Evolutionary conservation across 2,888 invertebrate species (phyloP).

Genomic region (Priapulus caudatus): DNA sequence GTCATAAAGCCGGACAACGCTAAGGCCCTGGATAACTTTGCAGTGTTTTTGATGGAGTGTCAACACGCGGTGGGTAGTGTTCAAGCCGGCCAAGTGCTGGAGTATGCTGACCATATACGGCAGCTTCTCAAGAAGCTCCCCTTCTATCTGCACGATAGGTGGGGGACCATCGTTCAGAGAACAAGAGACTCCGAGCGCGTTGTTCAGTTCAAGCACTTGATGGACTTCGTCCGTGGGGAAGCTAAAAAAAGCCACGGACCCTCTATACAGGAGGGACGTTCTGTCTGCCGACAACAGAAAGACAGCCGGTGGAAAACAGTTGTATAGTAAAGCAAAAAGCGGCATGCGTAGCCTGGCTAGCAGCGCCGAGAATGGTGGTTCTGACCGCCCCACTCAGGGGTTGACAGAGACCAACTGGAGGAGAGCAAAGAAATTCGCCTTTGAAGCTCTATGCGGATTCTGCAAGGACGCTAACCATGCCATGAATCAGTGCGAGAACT

Average conservation of each 20-base stretch:
- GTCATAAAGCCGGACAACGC: no score
- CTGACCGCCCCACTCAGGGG: no score
- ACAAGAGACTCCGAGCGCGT: neutral
- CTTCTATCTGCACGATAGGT: slow-evolving; percentile 14
- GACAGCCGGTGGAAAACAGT: no score
- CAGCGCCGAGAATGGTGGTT: no score
- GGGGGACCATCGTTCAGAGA: slow-evolving; percentile 7
- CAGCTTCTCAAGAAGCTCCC: slow-evolving; percentile 14
- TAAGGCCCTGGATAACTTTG: slow-evolving; percentile 13
- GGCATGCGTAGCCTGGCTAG: no score
- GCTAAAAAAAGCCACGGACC: slow-evolving; percentile 8
- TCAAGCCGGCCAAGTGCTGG: slow-evolving; percentile 9
- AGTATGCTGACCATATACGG: slow-evolving; percentile 13
- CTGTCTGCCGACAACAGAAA: neutral
- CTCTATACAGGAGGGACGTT: slow-evolving; percentile 7
- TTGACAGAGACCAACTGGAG: no score
- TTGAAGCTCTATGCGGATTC: no score
- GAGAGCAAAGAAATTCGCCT: no score
- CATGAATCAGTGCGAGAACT: no score
- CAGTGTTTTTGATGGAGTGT: slow-evolving; percentile 16
- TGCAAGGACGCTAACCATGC: no score
- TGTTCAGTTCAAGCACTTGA: slow-evolving; percentile 4
- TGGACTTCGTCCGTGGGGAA: neutral
- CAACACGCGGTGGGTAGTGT: slow-evolving; percentile 11
- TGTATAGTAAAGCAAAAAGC: no score